phyloP scores from a whole-genome alignment of 1,140 invertebrate species.

The Dryas iulia region DNA sequence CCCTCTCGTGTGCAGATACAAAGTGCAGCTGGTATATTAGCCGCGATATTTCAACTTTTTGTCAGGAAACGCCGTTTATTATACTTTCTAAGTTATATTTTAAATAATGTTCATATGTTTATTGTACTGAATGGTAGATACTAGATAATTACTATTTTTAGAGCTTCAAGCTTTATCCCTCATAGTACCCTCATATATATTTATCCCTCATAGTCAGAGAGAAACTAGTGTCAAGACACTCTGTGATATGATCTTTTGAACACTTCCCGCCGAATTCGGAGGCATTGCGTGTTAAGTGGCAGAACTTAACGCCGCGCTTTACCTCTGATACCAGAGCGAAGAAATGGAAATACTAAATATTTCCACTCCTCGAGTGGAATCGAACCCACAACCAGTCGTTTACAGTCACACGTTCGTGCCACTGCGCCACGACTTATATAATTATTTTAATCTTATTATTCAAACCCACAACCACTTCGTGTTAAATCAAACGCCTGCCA shows the following conservation, averaged over 20 bases:
- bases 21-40: conserved; percentile 15
- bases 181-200: no score
- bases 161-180: no score
- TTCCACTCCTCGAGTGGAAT: neutral
- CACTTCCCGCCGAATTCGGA: no score
- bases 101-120: neutral
- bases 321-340: neutral
- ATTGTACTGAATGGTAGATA: neutral
- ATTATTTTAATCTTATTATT: no score
- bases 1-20: conserved; percentile 15
- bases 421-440: no score
- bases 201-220: no score
- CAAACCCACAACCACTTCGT: no score
- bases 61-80: neutral
- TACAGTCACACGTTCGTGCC: no score
- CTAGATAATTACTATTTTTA: no score
- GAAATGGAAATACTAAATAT: neutral
- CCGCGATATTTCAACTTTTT: neutral
- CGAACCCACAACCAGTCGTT: neutral
- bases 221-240: no score
- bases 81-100: neutral
- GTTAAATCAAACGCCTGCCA: no score
- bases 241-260: no score
- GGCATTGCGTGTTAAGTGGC: neutral
- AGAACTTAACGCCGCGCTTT: neutral